Base-by-base conservation (phyloP, 2,888 invertebrate species). In the Heliothis peltigera region DNA sequence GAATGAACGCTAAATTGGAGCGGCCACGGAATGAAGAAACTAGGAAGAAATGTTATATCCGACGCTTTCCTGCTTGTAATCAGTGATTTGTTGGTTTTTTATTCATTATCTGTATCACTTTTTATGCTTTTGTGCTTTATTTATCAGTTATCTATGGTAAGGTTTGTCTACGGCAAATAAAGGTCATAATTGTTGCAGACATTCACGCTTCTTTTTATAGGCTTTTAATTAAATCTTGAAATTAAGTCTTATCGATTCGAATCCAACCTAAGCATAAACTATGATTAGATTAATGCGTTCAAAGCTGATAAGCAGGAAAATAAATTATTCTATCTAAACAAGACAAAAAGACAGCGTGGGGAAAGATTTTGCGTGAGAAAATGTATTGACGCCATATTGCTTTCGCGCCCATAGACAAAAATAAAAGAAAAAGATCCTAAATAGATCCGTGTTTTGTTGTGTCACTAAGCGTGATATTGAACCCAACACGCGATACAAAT, bases 1-100 rank as follows among this genome's bases (percentile, higher is more conserved):
- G 81, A 89, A 88, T 76, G 88, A 75, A 84, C 89, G 87, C 82
- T 84, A 85, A 88, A 88, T 86, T 87, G 80, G 85, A 87, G 81
- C 85, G 84, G 77, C 82, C 76, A 70, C 78, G 76, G 80, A 75
- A 80, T 71, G 66, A 71, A 63, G 80, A 77, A 82, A 74, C 81
- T 77, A 79, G 77, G 77, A 80, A 74, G 67, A 73, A 75, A 75
- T 75, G 65, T 71, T 67, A 55, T 54, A 64, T 56, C 61, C 48
- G 61, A 65, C 55, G 70, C 53, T 69, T 78, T 74, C 60, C 66
- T 78, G 63, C 66, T 70, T 44, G 53, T 67, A 57, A 49, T 64
- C 44, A 49, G 35, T 73, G 71, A 73, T 73, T 76, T 70, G 72
- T 73, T 39, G 21, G 22, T 60, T 73, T 76, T 67, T 75, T 73